Base-by-base conservation (phyloP, 2,888 invertebrate genomes). In the Drosophila greeni region DNA sequence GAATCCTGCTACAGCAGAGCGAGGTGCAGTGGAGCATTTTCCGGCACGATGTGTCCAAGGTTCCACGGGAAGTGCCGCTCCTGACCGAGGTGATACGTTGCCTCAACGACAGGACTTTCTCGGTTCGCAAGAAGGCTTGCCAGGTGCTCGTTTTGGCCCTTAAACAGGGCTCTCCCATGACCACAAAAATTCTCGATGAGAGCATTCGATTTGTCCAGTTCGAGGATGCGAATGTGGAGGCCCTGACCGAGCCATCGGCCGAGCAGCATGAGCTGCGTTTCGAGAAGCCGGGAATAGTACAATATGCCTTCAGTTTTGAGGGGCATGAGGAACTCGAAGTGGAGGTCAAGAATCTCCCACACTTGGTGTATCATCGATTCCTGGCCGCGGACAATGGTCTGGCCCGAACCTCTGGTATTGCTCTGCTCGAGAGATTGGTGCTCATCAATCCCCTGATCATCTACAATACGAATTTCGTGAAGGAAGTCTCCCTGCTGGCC, bases 11-110 rank as follows among this genome's bases (percentile, higher is more conserved):
- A 43, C 64, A 86, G 6, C 86, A 88, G 53, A 86, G 88, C 0
- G 76, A 84, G 24, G 88, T 88, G 11, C 84, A 87, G 64, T 88
- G 89, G 89, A 83, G 85, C 66, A 76, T 88, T 61, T 89, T 89
- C 70, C 85, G 87, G 0, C 82, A 88, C 48, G 86, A 88, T 71
- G 84, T 89, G 1, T 87, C 86, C 2, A 84, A 84, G 8, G 86
- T 83, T 33, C 88, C 88, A 4, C 82, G 88, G 0, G 88, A 89
- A 74, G 86, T 88, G 20, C 61, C 73, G 9, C 75, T 88, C 0
- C 82, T 89, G 3, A 82, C 75, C 45, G 87, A 86, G 43, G 74
- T 87, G 0, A 82, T 88, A 9, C 75, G 82, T 0, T 85, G 85
- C 36, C 68, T 88, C 0, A 74, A 85, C 11, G 88, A 89, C 53